Conservation (phyloP, 2,888 invertebrate genomes). For the Cryptocephalus moraei region DNA sequence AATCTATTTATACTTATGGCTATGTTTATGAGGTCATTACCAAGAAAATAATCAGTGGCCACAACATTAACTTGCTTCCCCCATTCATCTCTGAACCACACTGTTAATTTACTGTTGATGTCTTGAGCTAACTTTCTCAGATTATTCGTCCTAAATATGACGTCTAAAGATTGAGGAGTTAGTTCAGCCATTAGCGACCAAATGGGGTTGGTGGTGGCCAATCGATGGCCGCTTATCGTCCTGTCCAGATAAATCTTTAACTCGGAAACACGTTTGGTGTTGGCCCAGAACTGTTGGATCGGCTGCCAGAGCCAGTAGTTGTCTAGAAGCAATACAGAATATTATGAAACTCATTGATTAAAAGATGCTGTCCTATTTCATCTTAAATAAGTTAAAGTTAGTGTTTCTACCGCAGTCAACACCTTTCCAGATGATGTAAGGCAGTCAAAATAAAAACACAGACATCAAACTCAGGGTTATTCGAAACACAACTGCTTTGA, state of each 20-base stretch:
- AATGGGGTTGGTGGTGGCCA: constrained; percentile 38
- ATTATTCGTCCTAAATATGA: constrained; percentile 50
- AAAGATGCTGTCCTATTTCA: too few species aligned
- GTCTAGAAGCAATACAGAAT: constrained; percentile 21
- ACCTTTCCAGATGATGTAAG: too few species aligned
- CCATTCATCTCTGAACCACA: constrained; percentile 59
- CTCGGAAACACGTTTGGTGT: constrained; percentile 44
- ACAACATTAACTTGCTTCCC: constrained; percentile 58
- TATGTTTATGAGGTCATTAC: constrained; percentile 59
- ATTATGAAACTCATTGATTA: too few species aligned
- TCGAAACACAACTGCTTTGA: too few species aligned
- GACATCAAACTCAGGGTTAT: too few species aligned
- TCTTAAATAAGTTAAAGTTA: too few species aligned
- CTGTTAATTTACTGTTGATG: constrained; percentile 59
- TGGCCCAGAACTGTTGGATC: constrained; percentile 56
- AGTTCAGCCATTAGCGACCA: constrained; percentile 66
- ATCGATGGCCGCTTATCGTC: constrained; percentile 29
- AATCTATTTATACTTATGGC: constrained; percentile 36
- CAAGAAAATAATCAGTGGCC: constrained; percentile 63
- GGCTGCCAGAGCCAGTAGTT: constrained; percentile 44
- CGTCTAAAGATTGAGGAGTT: constrained; percentile 54
- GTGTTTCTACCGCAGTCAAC: too few species aligned
- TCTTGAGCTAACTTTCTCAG: constrained; percentile 53
- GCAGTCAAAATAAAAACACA: too few species aligned
- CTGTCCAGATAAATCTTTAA: constrained; percentile 44